phyloP scores from a whole-genome alignment of 2,797 vertebrate species.

The Linurgus olivaceus region DNA sequence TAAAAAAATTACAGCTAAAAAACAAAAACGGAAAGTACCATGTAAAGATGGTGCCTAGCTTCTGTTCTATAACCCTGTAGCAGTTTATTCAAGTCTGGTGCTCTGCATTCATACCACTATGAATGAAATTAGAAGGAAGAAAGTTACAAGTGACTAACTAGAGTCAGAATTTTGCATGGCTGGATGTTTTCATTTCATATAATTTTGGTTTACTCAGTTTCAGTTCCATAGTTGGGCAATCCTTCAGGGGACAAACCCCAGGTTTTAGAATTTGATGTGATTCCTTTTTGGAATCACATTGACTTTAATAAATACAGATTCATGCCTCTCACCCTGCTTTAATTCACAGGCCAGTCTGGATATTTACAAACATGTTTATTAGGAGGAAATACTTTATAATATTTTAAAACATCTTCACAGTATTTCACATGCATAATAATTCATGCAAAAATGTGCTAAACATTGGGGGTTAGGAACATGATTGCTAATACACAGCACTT shows the following conservation, averaged over 20 bases:
- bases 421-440: constrained; percentile 25
- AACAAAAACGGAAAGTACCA: not conserved
- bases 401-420: not conserved
- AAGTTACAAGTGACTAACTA: not conserved
- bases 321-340: not conserved
- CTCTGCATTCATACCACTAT: not conserved
- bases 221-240: not conserved
- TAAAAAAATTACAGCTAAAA: not conserved
- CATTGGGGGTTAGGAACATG: not conserved
- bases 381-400: constrained; percentile 17
- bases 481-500: constrained; percentile 16
- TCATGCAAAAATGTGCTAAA: constrained; percentile 35
- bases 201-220: not conserved
- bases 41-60: not conserved
- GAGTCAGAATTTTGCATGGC: not conserved
- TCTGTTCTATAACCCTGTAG: not conserved
- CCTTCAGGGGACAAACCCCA: not conserved
- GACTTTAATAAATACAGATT: not conserved
- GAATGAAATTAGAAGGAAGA: not conserved
- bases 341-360: not conserved
- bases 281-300: not conserved
- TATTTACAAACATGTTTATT: constrained; percentile 21
- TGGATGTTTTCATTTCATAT: not conserved
- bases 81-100: not conserved
- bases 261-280: not conserved